Percentiles rank a stretch among this genome's conserved stretches.
Evolutionary conservation across 2,888 invertebrate genomes (phyloP).

Genomic region (Sphaeridia pumilis): DNA sequence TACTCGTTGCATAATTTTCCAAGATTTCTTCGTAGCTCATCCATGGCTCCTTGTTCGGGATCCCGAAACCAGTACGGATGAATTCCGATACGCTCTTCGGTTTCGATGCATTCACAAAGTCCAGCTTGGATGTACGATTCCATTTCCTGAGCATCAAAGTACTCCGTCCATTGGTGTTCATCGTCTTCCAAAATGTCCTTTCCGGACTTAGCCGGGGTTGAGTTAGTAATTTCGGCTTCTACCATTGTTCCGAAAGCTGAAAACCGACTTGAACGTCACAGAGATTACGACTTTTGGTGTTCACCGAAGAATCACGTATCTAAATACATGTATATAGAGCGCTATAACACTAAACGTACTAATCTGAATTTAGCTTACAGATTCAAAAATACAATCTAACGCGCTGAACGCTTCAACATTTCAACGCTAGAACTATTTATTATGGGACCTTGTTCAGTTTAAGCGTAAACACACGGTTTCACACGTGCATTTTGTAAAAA

Average conservation of each 20-base stretch:
- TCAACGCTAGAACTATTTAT: no score
- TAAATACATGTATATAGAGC: no score
- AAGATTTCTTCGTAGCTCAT: constrained; percentile 8
- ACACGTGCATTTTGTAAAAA: no score
- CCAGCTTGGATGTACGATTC: neutral
- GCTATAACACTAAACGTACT: no score
- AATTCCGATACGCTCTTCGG: constrained; percentile 9
- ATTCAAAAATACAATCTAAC: no score
- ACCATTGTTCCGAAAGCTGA: neutral
- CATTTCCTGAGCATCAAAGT: neutral
- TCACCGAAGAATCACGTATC: no score
- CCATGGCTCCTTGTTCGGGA: constrained; percentile 10
- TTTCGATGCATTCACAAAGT: constrained; percentile 4
- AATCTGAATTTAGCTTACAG: no score
- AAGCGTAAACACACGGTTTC: no score
- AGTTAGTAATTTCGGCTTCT: neutral
- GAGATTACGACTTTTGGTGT: no score
- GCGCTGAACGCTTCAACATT: no score
- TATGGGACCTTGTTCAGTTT: no score
- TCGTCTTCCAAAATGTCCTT: neutral
- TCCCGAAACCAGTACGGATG: constrained; percentile 12
- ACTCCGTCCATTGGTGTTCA: neutral
- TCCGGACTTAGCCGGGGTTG: neutral
- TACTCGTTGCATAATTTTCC: constrained; percentile 11
- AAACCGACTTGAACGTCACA: neutral